Conservation (phyloP, 2,797 vertebrate species). For the Botia kubotai region DNA sequence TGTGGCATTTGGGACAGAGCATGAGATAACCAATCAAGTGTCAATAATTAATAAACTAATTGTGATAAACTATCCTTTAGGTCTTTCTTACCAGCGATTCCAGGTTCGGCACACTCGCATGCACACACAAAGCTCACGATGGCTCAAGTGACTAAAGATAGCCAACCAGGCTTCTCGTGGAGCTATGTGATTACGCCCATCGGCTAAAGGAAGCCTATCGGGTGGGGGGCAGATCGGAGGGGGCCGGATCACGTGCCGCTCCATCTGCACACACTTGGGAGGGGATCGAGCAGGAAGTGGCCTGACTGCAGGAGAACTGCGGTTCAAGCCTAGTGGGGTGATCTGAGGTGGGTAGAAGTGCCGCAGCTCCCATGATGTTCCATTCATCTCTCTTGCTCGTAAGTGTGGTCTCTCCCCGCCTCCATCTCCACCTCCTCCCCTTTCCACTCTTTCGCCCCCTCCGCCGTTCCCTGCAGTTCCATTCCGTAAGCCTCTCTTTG, state of each 20-base stretch:
- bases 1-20: not conserved
- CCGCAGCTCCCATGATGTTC: constrained; percentile 88
- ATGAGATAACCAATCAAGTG: not conserved
- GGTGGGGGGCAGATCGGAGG: constrained; percentile 97
- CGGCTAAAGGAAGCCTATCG: constrained; percentile 90
- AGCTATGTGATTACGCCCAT: constrained; percentile 87
- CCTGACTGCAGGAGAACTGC: constrained; percentile 84
- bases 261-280: constrained; percentile 97
- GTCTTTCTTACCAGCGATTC: constrained; percentile 92
- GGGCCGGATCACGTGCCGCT: constrained; percentile 94
- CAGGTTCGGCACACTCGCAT: constrained; percentile 98
- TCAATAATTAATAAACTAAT: not conserved
- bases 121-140: constrained; percentile 94
- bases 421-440: constrained; percentile 59
- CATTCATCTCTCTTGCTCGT: constrained; percentile 89
- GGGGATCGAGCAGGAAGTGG: constrained; percentile 92
- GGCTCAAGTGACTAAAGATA: constrained; percentile 91
- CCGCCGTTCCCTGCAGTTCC: constrained; percentile 34
- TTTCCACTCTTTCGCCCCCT: constrained; percentile 32
- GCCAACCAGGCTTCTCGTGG: constrained; percentile 97
- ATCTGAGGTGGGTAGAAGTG: constrained; percentile 88
- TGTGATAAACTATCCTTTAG: not conserved
- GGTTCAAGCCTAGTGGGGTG: constrained; percentile 81
- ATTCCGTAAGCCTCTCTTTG: constrained; percentile 69
- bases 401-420: constrained; percentile 85